Percentiles rank a stretch among this genome's conserved stretches.
phyloP scores from a whole-genome alignment of 2,113 vertebrate species.

The Hippocampus zosterae region DNA sequence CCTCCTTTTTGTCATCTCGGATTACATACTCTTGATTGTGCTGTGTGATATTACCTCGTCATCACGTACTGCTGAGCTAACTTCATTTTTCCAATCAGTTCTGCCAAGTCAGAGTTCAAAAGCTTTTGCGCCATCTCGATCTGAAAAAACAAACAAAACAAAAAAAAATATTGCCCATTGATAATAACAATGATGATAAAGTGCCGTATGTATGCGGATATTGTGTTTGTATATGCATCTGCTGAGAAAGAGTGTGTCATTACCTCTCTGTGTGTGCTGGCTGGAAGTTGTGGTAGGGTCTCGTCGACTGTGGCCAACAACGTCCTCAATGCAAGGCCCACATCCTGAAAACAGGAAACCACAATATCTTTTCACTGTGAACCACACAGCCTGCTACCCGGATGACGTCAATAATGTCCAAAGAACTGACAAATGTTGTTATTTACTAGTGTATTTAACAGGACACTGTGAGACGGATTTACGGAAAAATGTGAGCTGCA shows the following conservation, averaged over 20 bases:
- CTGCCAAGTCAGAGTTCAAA: conserved; percentile 92
- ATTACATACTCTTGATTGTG: not conserved
- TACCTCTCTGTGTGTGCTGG: conserved; percentile 96
- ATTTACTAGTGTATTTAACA: not conserved
- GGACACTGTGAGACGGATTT: not conserved
- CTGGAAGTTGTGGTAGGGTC: conserved; percentile 87
- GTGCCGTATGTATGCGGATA: not conserved
- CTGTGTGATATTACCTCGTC: conserved; percentile 49
- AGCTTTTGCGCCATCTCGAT: conserved; percentile 99
- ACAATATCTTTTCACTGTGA: not conserved
- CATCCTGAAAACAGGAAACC: conserved; percentile 76
- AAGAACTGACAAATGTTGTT: not conserved
- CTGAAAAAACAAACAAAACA: conserved; percentile 58
- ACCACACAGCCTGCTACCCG: not conserved
- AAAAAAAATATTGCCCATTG: not conserved
- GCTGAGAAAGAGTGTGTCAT: conserved; percentile 5
- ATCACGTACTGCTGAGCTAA: conserved; percentile 94
- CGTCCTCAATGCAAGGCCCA: conserved; percentile 91
- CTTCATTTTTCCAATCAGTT: conserved; percentile 97
- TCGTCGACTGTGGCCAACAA: conserved; percentile 95
- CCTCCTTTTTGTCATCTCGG: too few relatives aligned
- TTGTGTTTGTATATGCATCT: not conserved
- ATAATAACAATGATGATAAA: not conserved
- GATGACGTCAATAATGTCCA: not conserved
- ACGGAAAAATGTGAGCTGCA: not conserved